phyloP scores from a whole-genome alignment of 2,888 invertebrate species.

The Graphium colonna region DNA sequence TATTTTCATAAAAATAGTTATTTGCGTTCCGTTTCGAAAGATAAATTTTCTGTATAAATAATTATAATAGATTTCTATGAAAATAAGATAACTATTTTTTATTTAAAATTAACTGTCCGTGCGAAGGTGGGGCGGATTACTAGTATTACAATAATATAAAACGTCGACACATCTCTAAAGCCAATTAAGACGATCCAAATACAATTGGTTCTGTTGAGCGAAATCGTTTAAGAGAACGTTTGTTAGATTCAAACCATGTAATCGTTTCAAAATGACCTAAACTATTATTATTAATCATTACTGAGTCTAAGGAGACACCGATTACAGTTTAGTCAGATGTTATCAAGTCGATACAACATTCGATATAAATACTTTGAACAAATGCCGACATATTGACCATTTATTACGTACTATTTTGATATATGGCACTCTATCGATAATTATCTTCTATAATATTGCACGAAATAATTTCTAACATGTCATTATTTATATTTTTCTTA shows the following conservation, averaged over 20 bases:
- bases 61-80: too few species aligned
- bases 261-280: background rate
- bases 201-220: background rate
- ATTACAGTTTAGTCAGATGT: background rate
- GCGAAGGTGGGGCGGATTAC: background rate
- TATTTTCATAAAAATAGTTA: too few species aligned
- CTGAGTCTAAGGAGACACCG: background rate
- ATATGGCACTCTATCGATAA: background rate
- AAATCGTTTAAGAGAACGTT: background rate
- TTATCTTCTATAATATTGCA: background rate
- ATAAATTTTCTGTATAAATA: too few species aligned
- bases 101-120: too few species aligned
- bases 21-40: too few species aligned
- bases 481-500: background rate
- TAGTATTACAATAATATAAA: background rate
- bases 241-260: background rate
- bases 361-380: background rate
- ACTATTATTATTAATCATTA: background rate
- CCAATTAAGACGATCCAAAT: background rate
- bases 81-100: too few species aligned
- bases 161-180: background rate
- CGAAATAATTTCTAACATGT: background rate
- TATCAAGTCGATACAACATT: background rate
- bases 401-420: conserved; percentile 7
- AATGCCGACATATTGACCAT: conserved; percentile 2